Base-by-base conservation (phyloP, 2,797 vertebrate genomes). In the Leptatherina wallacei region DNA sequence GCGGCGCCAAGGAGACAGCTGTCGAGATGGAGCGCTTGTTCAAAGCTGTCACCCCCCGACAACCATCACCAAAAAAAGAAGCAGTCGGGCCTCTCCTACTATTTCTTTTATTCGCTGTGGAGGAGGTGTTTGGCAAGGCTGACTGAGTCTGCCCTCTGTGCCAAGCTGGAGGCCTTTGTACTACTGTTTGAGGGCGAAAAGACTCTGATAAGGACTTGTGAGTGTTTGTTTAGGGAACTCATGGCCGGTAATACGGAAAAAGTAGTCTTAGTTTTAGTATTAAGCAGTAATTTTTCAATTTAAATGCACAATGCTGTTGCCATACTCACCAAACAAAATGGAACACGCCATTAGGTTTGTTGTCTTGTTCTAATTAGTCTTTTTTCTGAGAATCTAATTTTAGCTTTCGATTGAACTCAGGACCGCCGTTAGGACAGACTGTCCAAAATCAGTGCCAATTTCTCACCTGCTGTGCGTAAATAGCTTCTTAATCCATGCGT, bases 1-100 rank as follows among this genome's bases (percentile, higher is more conserved):
- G 92, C 91, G 75, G 89, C 93, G 97, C 97, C 98, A 98, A 95
- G 91, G 93, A 96, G 97, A 98, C 98, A 99, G 97, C 97, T 99
- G 98, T 97, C 96, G 95, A 87, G 94, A 96, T 80, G 94, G 96
- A 96, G 94, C 93, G 94, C 96, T 96, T 92, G 94, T 95, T 94
- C 91, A 95, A 95, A 97, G 96, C 96, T 97, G 95, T 96, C 96
- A 95, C 93, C 95, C 95, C 87, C 77, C 94, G 92, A 95, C 22
- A 13, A 35, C 52, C 11, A 38, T 14, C 13, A 29, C 22, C 61
- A 61, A 47, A 32, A 57, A 30, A 63, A 96, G 95, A 95, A 93
- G 93, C 93, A 94, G 75, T 75, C 83, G 57, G 93, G 66, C 73
- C 77, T 86, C 85, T 88, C 86, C 87, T 84, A 83, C 69, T 75